Base-by-base conservation (phyloP, 2,888 invertebrate species). In the Zelleria hepariella region DNA sequence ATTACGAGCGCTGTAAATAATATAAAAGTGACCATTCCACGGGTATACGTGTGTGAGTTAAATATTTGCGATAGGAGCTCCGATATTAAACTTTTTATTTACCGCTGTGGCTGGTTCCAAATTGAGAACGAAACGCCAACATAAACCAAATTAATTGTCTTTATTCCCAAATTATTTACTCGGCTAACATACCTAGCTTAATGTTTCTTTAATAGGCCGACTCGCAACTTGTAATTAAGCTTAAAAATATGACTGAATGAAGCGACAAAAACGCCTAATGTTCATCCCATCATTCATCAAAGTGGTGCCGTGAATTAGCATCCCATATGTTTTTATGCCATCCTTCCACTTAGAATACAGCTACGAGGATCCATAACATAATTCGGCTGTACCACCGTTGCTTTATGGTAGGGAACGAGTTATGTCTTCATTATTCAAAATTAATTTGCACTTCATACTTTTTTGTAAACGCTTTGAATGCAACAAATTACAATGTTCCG, bases 1-100 rank as follows among this genome's bases (percentile, higher is more conserved):
- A 72, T 78, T 75, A 79, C 75, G 72, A 59, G 60, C 58, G 64
- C 68, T 64, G 71, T 81, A 81, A 80, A 83, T 82, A 75, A 77
- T 74, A 66, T 74, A 75, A 73, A 77, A 79, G 73, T 74, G 77
- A 77, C 75, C 74, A 68, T 74, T 76, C 71, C 55, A 8, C 55
- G 55, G 32, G 32, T 32, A 20, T 20, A 20, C 6, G 21, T 21
- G 21, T 56, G 32, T 27, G 25, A 18, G 54, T 54, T 27, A 56
- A 56, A 56, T 53, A 56, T 42, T 56, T 10, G 42, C 20, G 20
- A 32, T 26, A 20, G 27, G 32, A 42, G 32, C 15, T 3, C 32
- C 1, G 32, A 42, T 15, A 42, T 15, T 10, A 42, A 42, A 42
- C 10, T 42, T 10, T 42, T 42, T 15, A 15, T 42, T 42, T 42